phyloP scores from a whole-genome alignment of 2,888 invertebrate species.

The Sipha maydis region DNA sequence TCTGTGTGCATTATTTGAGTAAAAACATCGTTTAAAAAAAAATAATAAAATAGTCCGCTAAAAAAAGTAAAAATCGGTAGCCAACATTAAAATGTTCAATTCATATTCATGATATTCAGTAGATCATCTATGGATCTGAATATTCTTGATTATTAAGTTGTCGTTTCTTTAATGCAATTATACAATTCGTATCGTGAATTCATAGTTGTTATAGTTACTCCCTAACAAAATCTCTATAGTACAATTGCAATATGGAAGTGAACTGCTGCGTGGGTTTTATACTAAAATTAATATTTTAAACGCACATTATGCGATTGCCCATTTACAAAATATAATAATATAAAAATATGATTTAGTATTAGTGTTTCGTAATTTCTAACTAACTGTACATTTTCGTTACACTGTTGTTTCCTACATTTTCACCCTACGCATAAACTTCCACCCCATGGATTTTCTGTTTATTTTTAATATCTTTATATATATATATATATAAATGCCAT shows the following conservation, averaged over 20 bases:
- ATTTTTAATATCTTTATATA: constrained; percentile 35
- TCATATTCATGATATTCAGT: neutral
- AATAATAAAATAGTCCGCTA: neutral
- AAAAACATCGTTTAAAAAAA: neutral
- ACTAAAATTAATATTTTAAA: neutral
- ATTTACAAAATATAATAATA: neutral
- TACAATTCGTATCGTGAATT: neutral
- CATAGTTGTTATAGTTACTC: neutral
- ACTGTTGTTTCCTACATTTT: neutral
- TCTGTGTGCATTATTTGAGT: neutral
- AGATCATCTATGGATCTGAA: neutral
- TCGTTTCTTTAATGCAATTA: neutral
- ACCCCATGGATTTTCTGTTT: constrained; percentile 34
- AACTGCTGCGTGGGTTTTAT: neutral
- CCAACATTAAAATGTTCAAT: neutral
- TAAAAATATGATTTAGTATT: neutral
- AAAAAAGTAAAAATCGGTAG: neutral
- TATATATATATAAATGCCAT: constrained; percentile 15
- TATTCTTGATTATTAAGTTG: neutral
- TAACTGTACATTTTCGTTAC: constrained; percentile 4
- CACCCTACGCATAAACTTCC: neutral
- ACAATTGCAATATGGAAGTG: too few relatives aligned
- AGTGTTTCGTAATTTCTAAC: constrained; percentile 7
- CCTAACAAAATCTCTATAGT: neutral
- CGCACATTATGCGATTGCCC: neutral